Percentiles rank a stretch among this genome's conserved stretches.
Evolutionary conservation across 2,113 vertebrate genomes (phyloP).

Genomic region (Oncorhynchus masou): DNA sequence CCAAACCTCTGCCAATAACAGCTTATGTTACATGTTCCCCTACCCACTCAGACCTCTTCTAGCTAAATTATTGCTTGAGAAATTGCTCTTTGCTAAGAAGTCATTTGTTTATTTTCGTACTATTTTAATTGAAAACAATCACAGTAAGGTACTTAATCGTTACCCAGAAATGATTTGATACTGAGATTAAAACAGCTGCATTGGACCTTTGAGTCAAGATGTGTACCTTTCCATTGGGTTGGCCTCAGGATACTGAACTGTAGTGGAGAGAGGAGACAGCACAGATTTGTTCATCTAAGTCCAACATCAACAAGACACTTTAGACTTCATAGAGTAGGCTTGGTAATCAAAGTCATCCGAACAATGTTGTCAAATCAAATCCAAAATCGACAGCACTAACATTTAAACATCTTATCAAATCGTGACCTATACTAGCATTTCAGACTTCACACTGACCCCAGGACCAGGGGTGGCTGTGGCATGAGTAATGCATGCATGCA

Average conservation of each 20-base stretch:
- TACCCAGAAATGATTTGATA: too few relatives aligned
- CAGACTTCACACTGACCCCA: not conserved
- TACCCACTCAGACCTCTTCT: too few relatives aligned
- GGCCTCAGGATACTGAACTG: constrained; percentile 62
- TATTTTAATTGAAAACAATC: too few relatives aligned
- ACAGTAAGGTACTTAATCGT: too few relatives aligned
- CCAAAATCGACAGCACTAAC: not conserved
- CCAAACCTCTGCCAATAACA: too few relatives aligned
- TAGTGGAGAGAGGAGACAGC: not conserved
- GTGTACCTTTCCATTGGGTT: constrained; percentile 59
- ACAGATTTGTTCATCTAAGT: not conserved
- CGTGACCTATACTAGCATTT: not conserved
- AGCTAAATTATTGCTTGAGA: too few relatives aligned
- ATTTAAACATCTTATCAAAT: not conserved
- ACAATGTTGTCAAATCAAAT: not conserved
- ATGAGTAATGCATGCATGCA: too few relatives aligned
- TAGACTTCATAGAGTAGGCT: not conserved
- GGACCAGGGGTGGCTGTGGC: not conserved
- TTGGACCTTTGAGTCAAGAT: not conserved
- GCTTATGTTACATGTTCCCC: too few relatives aligned
- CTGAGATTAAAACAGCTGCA: not conserved
- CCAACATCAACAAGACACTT: not conserved
- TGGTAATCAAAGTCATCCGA: not conserved
- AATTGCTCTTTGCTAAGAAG: too few relatives aligned
- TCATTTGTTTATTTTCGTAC: too few relatives aligned